These are phyloP conservation scores for Tyrannus savana DNA, from an alignment of 2,113 vertebrate species.

Conservation along the genomic window DNA sequence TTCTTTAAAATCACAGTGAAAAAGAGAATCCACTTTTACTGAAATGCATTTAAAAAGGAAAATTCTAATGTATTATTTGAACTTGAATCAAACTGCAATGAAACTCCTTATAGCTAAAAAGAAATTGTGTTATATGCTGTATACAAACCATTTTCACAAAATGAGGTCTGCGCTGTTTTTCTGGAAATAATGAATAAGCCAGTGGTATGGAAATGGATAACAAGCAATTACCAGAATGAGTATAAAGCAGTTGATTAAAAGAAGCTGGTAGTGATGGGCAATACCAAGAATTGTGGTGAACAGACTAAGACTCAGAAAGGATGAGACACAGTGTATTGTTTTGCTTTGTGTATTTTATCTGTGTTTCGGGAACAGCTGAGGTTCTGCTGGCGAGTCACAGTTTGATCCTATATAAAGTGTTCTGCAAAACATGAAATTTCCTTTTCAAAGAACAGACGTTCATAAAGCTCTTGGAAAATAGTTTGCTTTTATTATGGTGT, in stretches of 20 bases:
- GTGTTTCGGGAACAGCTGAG: conserved; percentile 36
- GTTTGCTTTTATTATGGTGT: not conserved
- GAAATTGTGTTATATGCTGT: not conserved
- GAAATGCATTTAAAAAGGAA: not conserved
- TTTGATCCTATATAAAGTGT: conserved; percentile 1
- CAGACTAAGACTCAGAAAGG: conserved; percentile 47
- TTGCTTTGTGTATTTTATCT: conserved; percentile 62
- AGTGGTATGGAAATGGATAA: conserved; percentile 33
- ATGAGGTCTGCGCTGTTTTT: not conserved
- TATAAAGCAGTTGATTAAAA: conserved; percentile 56
- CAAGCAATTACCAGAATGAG: conserved; percentile 47
- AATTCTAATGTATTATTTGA: not conserved
- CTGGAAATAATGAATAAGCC: conserved; percentile 41
- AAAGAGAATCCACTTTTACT: not conserved
- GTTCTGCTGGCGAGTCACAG: conserved; percentile 49
- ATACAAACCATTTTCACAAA: not conserved
- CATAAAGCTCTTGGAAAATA: not conserved
- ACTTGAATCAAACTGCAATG: not conserved
- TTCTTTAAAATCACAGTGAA: not conserved
- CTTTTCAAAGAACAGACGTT: not conserved
- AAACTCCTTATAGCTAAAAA: not conserved
- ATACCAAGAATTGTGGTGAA: conserved; percentile 46
- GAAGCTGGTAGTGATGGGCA: conserved; percentile 49
- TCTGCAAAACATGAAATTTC: not conserved
- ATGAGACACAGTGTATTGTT: not conserved